These are phyloP conservation scores for Eurytoma adleriae DNA, from an alignment of 2,888 invertebrate genomes.

Conservation along the genomic window DNA sequence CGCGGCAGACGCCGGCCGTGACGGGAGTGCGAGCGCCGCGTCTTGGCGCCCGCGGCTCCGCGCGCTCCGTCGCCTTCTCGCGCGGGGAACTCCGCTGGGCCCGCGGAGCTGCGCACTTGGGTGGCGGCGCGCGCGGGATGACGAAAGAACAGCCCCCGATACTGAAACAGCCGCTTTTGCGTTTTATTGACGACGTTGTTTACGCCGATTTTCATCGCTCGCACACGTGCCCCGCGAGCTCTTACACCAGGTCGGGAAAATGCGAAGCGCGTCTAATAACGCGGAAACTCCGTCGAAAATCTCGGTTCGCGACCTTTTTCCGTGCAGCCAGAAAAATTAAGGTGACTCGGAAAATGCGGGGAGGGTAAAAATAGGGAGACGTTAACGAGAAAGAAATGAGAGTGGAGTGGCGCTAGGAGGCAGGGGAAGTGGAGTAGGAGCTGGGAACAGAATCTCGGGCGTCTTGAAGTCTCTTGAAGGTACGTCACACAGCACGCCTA, in stretches of 20 bases:
- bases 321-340: neutral
- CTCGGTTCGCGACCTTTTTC: too few relatives aligned
- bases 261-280: neutral
- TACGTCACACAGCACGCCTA: neutral
- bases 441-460: constrained; percentile 10
- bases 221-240: neutral
- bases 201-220: neutral
- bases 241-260: neutral
- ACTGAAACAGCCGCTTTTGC: constrained; percentile 13
- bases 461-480: constrained; percentile 18
- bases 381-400: neutral
- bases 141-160: constrained; percentile 11
- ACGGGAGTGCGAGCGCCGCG: neutral
- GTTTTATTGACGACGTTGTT: neutral
- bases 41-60: neutral
- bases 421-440: neutral
- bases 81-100: neutral
- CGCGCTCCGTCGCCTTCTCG: neutral
- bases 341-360: neutral
- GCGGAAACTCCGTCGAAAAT: too few relatives aligned
- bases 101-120: constrained; percentile 21
- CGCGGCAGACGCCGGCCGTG: constrained; percentile 22
- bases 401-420: neutral
- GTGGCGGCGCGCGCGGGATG: neutral
- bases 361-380: neutral